A percentile compares a stretch with the other conserved stretches of the same genome.
These are phyloP conservation scores for Halesus radiatus DNA, from an alignment of 1,140 invertebrate species.

Conservation along the genomic window DNA sequence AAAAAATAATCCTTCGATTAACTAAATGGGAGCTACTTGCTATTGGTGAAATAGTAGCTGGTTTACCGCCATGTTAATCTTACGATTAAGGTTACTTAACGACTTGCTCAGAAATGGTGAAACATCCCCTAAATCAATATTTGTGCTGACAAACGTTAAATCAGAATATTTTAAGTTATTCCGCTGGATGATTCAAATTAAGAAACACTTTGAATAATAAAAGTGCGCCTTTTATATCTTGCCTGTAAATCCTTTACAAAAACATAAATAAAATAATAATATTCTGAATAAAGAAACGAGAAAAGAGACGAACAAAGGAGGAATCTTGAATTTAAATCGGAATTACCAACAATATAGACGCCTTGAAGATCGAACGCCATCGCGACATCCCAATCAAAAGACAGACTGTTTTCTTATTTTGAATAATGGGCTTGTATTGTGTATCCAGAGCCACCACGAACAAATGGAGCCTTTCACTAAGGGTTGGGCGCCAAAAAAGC, in stretches of 20 bases:
- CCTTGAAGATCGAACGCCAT: constrained; percentile 32
- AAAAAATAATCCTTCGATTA: no score
- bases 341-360: constrained; percentile 32
- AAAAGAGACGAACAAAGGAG: constrained; percentile 19
- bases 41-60: no score
- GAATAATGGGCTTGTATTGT: constrained; percentile 33
- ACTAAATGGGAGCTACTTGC: no score
- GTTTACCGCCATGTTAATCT: no score
- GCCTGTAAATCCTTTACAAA: constrained; percentile 6
- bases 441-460: background rate
- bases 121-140: no score
- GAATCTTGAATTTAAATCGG: constrained; percentile 30
- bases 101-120: no score
- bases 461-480: background rate
- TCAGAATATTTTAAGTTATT: no score
- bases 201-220: constrained; percentile 21
- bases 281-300: background rate
- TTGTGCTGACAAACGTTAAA: no score
- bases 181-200: no score
- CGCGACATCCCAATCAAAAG: constrained; percentile 13
- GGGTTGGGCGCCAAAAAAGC: constrained; percentile 8
- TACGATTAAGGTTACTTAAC: no score
- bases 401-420: constrained; percentile 35
- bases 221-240: background rate
- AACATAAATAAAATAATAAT: constrained; percentile 31